Conservation (phyloP, 2,113 vertebrate genomes). For the Rynchops niger region DNA sequence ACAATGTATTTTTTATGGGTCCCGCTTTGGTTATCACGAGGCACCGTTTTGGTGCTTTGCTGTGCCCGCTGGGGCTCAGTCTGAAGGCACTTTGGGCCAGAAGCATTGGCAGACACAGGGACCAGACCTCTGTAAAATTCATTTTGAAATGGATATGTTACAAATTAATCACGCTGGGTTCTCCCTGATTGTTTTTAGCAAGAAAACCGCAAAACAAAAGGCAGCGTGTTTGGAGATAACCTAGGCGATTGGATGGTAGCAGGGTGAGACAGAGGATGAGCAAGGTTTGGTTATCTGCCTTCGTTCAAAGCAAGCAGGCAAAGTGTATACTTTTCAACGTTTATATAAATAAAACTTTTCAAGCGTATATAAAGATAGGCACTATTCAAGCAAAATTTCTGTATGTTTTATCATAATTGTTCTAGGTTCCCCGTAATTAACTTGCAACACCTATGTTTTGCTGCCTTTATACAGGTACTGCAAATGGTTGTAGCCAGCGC, state of each 20-base stretch:
- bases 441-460: background rate
- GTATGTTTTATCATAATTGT: background rate
- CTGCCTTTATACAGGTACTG: background rate
- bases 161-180: background rate
- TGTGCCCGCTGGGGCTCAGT: background rate
- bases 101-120: background rate
- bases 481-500: background rate
- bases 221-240: rapidly evolving
- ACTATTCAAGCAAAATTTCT: background rate
- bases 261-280: background rate
- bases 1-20: background rate
- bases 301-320: too few relatives aligned
- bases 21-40: background rate
- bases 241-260: background rate
- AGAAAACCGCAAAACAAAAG: background rate
- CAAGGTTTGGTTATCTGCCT: background rate
- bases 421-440: background rate
- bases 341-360: background rate
- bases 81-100: background rate
- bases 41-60: background rate
- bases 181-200: background rate
- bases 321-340: background rate
- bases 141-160: background rate
- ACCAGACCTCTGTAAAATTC: background rate
- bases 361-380: background rate